These are phyloP conservation scores for Anguilla marmorata DNA, from an alignment of 2,797 vertebrate genomes.

Conservation along the genomic window DNA sequence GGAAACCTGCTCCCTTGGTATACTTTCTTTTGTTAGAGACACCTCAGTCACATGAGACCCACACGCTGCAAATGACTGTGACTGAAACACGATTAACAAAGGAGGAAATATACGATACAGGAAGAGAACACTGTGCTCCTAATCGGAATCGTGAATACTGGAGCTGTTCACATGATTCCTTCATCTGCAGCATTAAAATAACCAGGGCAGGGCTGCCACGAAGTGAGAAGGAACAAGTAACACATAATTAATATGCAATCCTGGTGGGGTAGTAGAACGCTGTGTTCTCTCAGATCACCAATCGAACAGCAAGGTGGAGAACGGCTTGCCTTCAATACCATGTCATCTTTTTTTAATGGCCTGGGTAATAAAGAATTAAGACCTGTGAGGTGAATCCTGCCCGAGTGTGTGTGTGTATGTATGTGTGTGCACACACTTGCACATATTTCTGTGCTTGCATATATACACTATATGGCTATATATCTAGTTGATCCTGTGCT, in stretches of 20 bases:
- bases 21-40: neutral
- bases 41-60: neutral
- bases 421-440: conserved; percentile 2
- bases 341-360: neutral
- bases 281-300: neutral
- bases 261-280: neutral
- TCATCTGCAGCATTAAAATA: neutral
- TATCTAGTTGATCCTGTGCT: too few relatives aligned
- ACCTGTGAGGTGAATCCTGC: neutral
- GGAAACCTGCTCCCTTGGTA: neutral
- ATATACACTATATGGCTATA: neutral
- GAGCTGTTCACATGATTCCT: neutral
- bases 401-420: neutral
- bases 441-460: neutral
- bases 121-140: neutral
- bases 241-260: neutral
- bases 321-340: neutral
- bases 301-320: neutral
- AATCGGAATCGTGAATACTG: neutral
- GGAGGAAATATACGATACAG: neutral
- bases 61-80: neutral
- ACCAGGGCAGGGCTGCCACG: neutral
- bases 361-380: neutral
- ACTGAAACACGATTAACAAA: neutral
- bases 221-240: neutral